Evolutionary conservation across 2,113 vertebrate genomes (phyloP), one percentile per base, ranked within the genome.

Genomic region (Synodontis membranacea): DNA sequence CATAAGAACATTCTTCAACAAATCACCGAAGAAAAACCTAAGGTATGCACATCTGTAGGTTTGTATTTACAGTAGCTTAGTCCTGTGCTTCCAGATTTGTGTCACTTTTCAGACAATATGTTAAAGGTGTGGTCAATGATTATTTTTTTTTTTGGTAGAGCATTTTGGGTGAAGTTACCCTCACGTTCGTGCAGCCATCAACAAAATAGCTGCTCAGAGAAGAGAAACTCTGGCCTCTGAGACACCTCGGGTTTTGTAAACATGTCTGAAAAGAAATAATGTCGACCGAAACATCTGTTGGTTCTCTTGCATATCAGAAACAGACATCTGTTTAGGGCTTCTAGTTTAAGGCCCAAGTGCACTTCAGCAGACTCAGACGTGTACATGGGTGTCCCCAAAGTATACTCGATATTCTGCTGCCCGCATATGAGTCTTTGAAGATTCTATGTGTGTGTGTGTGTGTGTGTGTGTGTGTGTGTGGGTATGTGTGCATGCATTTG

Each of bases 1-100:
- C 97, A 99, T 92, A 97, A 97, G 62, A 96, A 96, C 89, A 96
- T 99, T 3, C 96, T 97, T 86, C 97, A 98, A 90, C 96, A 97
- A 93, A 98, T 99, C 82, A 93, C 97, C 88, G 97, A 98, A 31
- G 97, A 96, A 89, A 99, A 98, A 87, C 97, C 97, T 88, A 99
- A 98, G 97, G 98, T 99, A 96, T 23, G 83, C 48, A 28, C 56
- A n/a, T 87, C 62, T 17, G 9, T 50, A 19, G 31, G 12, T 2
- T 7, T 64, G 58, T 82, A 68, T 50, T 68, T 68, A n/a, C n/a
- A n/a, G n/a, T n/a, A 48, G 34, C 7, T 42, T n/a, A 7, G n/a
- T 5, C 21, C 6, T 72, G 8, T 72, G 42, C 66, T 62, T 14
- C 60, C 28, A n/a, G 56, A 58, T 28, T 25, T 58, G 56, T 28